phyloP scores from a whole-genome alignment of 1,140 invertebrate species.

The Cydia splendana region DNA sequence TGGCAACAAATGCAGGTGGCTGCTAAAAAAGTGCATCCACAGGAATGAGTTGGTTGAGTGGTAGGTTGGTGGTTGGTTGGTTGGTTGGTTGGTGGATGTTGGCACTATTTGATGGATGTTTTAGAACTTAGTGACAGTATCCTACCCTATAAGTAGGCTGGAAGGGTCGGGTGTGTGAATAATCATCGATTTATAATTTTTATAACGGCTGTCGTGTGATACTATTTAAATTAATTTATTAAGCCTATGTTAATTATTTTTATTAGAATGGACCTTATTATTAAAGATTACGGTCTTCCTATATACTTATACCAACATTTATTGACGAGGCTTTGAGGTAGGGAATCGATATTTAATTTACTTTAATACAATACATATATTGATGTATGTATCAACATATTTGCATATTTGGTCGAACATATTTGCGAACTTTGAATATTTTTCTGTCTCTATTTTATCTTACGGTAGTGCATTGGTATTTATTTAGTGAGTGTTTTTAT shows the following conservation, averaged over 20 bases:
- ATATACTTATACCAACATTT: constrained; percentile 25
- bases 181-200: constrained; percentile 33
- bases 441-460: not conserved
- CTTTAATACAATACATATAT: not conserved
- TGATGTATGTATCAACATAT: not conserved
- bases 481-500: not conserved
- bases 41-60: not conserved
- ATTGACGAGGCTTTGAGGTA: constrained; percentile 22
- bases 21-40: not conserved
- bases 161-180: constrained; percentile 25
- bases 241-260: constrained; percentile 30
- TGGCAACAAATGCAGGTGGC: not conserved
- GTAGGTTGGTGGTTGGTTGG: too few species aligned
- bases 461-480: not conserved
- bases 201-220: constrained; percentile 32
- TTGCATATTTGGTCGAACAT: too few species aligned
- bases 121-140: constrained; percentile 28
- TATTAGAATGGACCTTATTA: constrained; percentile 32
- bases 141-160: constrained; percentile 7
- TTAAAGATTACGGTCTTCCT: constrained; percentile 31
- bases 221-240: constrained; percentile 33
- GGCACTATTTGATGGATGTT: not conserved
- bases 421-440: not conserved
- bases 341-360: constrained; percentile 1
- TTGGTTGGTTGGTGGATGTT: too few species aligned